Conservation (phyloP, 2,113 vertebrate genomes). For the Brachirus orientalis region DNA sequence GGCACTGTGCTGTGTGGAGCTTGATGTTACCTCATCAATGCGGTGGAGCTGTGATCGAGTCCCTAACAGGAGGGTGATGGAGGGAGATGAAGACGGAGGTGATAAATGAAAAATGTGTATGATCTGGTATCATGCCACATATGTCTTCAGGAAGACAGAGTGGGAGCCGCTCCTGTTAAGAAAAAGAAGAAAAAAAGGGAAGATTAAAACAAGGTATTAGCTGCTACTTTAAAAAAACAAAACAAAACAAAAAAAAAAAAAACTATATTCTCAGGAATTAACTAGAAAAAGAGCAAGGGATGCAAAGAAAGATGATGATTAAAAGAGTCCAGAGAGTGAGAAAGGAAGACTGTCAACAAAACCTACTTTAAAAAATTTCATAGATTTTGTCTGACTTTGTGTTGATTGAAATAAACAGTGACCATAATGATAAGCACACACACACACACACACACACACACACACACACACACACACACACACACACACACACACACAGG, state of each 20-base stretch:
- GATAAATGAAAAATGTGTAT: constrained; percentile 36
- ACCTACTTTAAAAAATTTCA: constrained; percentile 2
- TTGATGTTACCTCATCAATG: constrained; percentile 91
- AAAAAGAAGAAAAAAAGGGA: constrained; percentile 31
- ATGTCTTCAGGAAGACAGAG: constrained; percentile 44
- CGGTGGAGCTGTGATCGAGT: constrained; percentile 50
- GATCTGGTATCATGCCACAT: constrained; percentile 68
- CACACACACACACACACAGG: too few relatives aligned
- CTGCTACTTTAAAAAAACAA: not conserved
- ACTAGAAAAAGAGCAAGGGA: not conserved
- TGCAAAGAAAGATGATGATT: not conserved
- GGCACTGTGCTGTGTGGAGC: constrained; percentile 65
- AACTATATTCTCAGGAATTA: not conserved
- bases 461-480: too few relatives aligned
- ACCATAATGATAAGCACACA: constrained; percentile 20
- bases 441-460: constrained; percentile 12
- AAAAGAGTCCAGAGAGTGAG: not conserved
- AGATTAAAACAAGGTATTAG: not conserved
- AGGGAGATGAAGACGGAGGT: constrained; percentile 54
- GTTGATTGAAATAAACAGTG: constrained; percentile 34
- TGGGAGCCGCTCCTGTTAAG: constrained; percentile 49
- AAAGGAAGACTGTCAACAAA: constrained; percentile 4
- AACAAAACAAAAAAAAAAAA: too few relatives aligned
- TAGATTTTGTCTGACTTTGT: constrained; percentile 35
- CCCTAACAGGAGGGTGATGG: constrained; percentile 27